phyloP scores from a whole-genome alignment of 2,113 vertebrate genomes.

The Channa argus region DNA sequence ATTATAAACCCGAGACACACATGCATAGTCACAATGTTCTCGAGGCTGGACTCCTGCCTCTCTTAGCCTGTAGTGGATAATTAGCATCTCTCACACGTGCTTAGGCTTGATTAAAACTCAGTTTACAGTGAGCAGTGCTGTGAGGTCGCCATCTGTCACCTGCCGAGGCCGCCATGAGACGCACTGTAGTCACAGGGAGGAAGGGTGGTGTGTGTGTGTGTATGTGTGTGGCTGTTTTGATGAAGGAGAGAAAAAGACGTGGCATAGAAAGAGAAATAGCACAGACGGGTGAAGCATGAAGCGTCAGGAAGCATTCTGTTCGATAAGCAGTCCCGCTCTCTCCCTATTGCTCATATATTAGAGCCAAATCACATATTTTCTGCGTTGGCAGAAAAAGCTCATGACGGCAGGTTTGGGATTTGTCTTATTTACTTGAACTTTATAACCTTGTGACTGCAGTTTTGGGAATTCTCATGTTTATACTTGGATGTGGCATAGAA shows the following conservation, averaged over 20 bases:
- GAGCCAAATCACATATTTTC: slow-evolving; percentile 56
- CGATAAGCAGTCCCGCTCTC: slow-evolving; percentile 36
- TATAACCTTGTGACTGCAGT: slow-evolving; percentile 48
- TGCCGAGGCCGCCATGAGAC: slow-evolving; percentile 84
- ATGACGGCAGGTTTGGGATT: slow-evolving; percentile 49
- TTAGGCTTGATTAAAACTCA: slow-evolving; percentile 92
- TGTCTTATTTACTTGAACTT: slow-evolving; percentile 66
- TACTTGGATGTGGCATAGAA: slow-evolving; percentile 35
- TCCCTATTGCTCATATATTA: slow-evolving; percentile 37
- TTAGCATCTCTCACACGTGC: slow-evolving; percentile 89
- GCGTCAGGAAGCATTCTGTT: slow-evolving; percentile 47
- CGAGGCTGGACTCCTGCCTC: slow-evolving; percentile 52
- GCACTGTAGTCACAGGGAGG: slow-evolving; percentile 51
- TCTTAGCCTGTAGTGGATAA: slow-evolving; percentile 86
- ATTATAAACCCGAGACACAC: slow-evolving; percentile 49
- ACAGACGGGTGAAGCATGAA: slow-evolving; percentile 39
- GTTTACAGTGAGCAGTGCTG: slow-evolving; percentile 87
- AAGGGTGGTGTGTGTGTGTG: slow-evolving; percentile 28
- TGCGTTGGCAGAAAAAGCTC: slow-evolving; percentile 50
- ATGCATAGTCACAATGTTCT: slow-evolving; percentile 42
- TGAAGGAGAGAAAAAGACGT: slow-evolving; percentile 43
- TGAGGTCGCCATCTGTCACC: slow-evolving; percentile 91
- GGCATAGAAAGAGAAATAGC: slow-evolving; percentile 31
- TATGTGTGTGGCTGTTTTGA: slow-evolving; percentile 35
- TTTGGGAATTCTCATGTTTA: slow-evolving; percentile 58